phyloP scores from a whole-genome alignment of 2,888 invertebrate genomes.

The Plagodis dolabraria region DNA sequence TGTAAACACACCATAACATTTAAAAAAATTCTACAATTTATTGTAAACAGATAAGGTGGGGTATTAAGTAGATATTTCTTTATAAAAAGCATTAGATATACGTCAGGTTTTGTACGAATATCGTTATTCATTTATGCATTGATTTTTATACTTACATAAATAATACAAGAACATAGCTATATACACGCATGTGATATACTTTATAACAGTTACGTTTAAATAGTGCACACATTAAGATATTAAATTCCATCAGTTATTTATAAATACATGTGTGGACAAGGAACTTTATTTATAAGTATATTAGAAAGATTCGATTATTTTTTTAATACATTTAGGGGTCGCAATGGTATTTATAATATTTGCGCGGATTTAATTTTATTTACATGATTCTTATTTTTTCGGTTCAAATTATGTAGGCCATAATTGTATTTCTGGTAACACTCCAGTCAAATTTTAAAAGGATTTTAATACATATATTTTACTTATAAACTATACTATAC shows the following conservation, averaged over 20 bases:
- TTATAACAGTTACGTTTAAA: constrained; percentile 9
- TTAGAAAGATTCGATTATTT: neutral
- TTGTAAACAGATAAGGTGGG: constrained; percentile 33
- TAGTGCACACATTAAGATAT: constrained; percentile 11
- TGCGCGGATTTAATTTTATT: too few relatives aligned
- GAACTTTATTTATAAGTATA: constrained; percentile 1
- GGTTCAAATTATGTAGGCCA: too few relatives aligned
- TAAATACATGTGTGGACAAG: neutral
- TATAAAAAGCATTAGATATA: constrained; percentile 12
- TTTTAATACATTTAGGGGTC: neutral
- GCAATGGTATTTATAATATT: neutral
- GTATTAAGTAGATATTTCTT: constrained; percentile 25
- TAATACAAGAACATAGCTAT: constrained; percentile 16
- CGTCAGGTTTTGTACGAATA: constrained; percentile 4
- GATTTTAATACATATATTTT: too few relatives aligned
- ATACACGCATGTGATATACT: constrained; percentile 20
- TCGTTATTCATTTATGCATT: constrained; percentile 4
- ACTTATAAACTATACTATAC: too few relatives aligned
- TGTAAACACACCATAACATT: constrained; percentile 22
- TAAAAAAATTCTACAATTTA: constrained; percentile 13
- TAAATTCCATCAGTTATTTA: constrained; percentile 1
- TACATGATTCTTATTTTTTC: too few relatives aligned
- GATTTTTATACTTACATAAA: constrained; percentile 1
- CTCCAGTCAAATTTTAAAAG: too few relatives aligned
- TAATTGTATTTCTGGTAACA: too few relatives aligned